phyloP scores from a whole-genome alignment of 2,797 vertebrate genomes.

The Dendrocincla tyrannina region DNA sequence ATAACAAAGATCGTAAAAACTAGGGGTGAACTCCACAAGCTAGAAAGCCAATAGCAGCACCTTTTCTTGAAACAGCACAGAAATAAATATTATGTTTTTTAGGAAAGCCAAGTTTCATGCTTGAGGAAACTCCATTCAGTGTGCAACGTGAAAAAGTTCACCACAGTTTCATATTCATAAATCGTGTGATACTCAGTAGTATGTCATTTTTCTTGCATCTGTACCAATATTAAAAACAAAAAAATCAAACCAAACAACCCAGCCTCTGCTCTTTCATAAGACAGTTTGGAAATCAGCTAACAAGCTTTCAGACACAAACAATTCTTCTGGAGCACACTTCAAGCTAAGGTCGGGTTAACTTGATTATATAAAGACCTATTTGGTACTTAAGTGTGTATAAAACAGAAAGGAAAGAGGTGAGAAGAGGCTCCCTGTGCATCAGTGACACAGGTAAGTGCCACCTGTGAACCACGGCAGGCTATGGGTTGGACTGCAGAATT shows the following conservation, averaged over 20 bases:
- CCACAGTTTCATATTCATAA: not conserved
- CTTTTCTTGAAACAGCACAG: not conserved
- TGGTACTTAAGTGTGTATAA: not conserved
- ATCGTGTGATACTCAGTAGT: not conserved
- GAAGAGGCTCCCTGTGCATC: not conserved
- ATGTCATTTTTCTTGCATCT: not conserved
- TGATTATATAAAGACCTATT: not conserved
- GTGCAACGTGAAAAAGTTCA: not conserved
- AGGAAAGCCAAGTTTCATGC: not conserved
- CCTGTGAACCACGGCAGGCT: not conserved
- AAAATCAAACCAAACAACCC: not conserved
- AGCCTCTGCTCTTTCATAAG: not conserved
- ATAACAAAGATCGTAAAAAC: not conserved
- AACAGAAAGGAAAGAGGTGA: not conserved
- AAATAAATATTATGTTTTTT: not conserved
- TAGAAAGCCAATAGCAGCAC: not conserved
- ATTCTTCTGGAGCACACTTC: not conserved
- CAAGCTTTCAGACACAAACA: not conserved
- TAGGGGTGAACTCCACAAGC: not conserved
- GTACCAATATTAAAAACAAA: not conserved
- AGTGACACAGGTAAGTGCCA: not conserved
- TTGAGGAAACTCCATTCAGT: not conserved
- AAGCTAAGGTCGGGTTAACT: not conserved
- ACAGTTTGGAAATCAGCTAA: not conserved
- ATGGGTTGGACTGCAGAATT: not conserved